Evolutionary conservation across 2,113 vertebrate species (phyloP).

Genomic region (Bujurquina vittata): DNA sequence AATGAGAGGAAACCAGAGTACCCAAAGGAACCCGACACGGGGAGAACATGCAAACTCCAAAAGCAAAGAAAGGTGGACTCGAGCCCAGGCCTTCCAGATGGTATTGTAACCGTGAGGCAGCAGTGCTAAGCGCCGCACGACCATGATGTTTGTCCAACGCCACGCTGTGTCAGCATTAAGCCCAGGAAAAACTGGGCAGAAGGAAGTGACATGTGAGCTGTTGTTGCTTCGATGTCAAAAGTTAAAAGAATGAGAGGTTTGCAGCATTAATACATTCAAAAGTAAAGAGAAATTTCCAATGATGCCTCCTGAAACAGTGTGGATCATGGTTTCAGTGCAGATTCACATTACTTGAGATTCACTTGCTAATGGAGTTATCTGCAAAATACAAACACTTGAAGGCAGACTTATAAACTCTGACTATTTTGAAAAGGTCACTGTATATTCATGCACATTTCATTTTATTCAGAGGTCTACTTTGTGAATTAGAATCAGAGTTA

Average conservation of each 20-base stretch:
- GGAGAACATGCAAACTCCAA: too few species aligned
- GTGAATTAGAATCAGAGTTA: not conserved
- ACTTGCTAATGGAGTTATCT: not conserved
- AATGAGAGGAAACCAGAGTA: too few species aligned
- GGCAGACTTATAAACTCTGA: not conserved
- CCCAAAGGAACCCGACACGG: too few species aligned
- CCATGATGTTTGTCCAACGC: too few species aligned
- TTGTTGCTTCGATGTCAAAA: too few species aligned
- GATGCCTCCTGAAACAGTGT: not conserved
- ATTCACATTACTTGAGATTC: not conserved
- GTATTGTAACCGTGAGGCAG: too few species aligned
- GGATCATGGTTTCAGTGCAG: not conserved
- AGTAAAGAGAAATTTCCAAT: not conserved
- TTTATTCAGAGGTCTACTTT: not conserved
- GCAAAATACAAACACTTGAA: not conserved
- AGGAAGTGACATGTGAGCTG: too few species aligned
- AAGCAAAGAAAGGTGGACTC: too few species aligned
- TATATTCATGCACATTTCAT: constrained; percentile 14
- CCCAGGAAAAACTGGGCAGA: not conserved
- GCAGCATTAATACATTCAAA: not conserved
- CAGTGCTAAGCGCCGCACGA: too few species aligned
- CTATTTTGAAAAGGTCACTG: constrained; percentile 19
- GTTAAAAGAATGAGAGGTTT: not conserved
- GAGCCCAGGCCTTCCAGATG: too few species aligned
- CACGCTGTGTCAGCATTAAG: not conserved